Evolutionary conservation across 2,113 vertebrate genomes (phyloP).

Genomic region (Rhabdomys dilectus): DNA sequence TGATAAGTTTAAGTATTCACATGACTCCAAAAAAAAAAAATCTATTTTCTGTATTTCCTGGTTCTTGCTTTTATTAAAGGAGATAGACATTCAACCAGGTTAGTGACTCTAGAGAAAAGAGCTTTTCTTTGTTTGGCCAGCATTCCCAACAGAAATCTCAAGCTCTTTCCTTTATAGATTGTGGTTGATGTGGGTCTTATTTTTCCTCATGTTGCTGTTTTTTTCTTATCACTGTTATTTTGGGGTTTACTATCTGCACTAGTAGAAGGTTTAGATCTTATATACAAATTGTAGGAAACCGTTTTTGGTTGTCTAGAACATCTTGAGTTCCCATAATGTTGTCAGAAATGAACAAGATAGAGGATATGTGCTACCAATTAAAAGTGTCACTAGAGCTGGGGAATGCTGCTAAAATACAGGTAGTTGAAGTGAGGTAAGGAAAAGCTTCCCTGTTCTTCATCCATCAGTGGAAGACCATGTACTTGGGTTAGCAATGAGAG

Average conservation of each 20-base stretch:
- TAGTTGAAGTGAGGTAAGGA: neutral
- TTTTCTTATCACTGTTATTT: neutral
- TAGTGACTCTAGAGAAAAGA: neutral
- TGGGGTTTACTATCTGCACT: neutral
- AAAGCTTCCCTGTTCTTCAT: neutral
- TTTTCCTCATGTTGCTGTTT: neutral
- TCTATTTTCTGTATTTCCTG: neutral
- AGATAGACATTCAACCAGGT: neutral
- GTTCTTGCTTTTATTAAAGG: neutral
- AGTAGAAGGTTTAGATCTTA: conserved; percentile 5
- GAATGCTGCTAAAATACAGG: neutral
- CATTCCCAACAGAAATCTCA: neutral
- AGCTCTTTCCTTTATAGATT: neutral
- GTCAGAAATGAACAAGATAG: neutral
- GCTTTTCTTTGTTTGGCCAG: neutral
- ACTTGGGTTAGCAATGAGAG: neutral
- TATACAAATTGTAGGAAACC: conserved; percentile 23
- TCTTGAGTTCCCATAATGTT: neutral
- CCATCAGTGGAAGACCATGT: neutral
- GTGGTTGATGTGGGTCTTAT: neutral
- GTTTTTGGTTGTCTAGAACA: neutral
- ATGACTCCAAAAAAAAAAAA: neutral
- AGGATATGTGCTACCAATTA: neutral
- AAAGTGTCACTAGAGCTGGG: neutral
- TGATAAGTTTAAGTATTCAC: neutral